Base-by-base conservation (phyloP, 2,113 vertebrate species). In the Campylomormyrus numenius region DNA sequence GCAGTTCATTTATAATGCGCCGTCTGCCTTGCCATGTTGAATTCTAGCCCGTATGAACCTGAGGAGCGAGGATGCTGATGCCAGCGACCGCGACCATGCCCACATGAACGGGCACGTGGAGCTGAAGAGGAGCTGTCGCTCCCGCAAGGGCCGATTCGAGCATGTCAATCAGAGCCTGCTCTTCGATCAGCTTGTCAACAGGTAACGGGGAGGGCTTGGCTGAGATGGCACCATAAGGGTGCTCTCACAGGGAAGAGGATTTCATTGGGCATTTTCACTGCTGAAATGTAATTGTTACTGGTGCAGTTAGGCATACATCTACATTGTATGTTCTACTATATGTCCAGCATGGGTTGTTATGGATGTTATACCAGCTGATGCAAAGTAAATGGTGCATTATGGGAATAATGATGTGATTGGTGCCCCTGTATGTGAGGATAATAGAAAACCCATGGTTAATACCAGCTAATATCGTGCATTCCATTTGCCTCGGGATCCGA, bases 181-280 rank as follows among this genome's bases (percentile, higher is more conserved):
- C 92, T 99, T 99, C 94, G 98, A 99, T 95, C 98, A 98, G 93
- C 97, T 99, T 92, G 98, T 99, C 93, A 99, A 99, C 96, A 99
- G 98, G 98, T 99, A 92, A 89, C 7, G 1, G 48, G 87, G 17
- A 70, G 11, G 39, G 27, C 0, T 8, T 50, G 42, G n/a, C 24
- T 9, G 24, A 35, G 35, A 80, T 77, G 31, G 3, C 9, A 31
- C n/a, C 62, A 4, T 11, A 7, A 31, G 62, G n/a, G 58, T 27
- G n/a, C 9, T 66, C 1, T 66, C 24, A 10, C 58, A 66, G 9
- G 62, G 62, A 70, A 70, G n/a, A 13, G n/a, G 27, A 31, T 31
- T 70, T 70, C 62, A 15, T 39, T 50, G 8, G 31, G 10, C 11
- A 45, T 84, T 21, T 42, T 11, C 19, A 1, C 2, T 35, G n/a